Evolutionary conservation across 2,888 invertebrate species (phyloP).

Genomic region (Phaonia tiefii): DNA sequence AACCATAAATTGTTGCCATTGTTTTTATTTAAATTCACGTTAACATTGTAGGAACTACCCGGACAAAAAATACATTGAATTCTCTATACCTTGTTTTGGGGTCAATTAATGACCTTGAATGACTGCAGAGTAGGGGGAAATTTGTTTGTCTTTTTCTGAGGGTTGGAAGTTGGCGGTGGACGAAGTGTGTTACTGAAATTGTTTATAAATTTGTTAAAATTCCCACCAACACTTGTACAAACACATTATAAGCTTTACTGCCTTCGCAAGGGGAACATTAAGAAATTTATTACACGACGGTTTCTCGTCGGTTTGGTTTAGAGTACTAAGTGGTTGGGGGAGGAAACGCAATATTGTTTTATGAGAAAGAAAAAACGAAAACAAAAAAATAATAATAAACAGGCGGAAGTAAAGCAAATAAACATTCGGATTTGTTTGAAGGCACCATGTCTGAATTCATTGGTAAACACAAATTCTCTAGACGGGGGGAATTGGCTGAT

Average conservation of each 20-base stretch:
- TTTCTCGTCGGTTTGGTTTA: neutral
- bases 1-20: slow-evolving; percentile 7
- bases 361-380: too few relatives aligned
- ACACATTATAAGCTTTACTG: slow-evolving; percentile 19
- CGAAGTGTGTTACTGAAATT: neutral
- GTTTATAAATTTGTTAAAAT: slow-evolving; percentile 42
- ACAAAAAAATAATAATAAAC: too few relatives aligned
- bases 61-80: neutral
- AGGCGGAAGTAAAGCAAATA: too few relatives aligned
- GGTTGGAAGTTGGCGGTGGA: neutral
- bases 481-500: too few relatives aligned
- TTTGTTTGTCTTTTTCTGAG: neutral
- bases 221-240: slow-evolving; percentile 20
- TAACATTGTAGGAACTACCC: neutral
- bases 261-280: neutral
- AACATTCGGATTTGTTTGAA: too few relatives aligned
- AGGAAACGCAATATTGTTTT: neutral
- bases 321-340: too few relatives aligned
- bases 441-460: too few relatives aligned
- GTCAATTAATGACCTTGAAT: too few relatives aligned
- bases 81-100: too few relatives aligned
- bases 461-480: neutral
- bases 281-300: neutral
- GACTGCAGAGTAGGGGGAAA: too few relatives aligned
- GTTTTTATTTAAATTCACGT: slow-evolving; percentile 18